Evolutionary conservation across 2,797 vertebrate genomes (phyloP).

Genomic region (Martes flavigula): DNA sequence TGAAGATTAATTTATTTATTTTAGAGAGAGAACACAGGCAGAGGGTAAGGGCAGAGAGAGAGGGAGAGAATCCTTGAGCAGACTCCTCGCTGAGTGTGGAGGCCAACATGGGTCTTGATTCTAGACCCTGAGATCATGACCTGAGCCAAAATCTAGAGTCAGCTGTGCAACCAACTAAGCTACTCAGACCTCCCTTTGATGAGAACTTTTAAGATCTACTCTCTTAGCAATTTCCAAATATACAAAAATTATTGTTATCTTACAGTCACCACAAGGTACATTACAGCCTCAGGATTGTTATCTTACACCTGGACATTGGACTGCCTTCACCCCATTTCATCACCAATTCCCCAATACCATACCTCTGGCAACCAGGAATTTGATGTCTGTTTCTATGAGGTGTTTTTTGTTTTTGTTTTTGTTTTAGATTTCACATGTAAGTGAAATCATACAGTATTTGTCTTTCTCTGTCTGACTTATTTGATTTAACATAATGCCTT

Average conservation of each 20-base stretch:
- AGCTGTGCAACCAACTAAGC: neutral
- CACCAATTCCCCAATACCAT: neutral
- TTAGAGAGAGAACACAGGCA: neutral
- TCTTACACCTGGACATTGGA: neutral
- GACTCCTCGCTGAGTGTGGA: neutral
- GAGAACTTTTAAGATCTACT: neutral
- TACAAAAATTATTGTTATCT: neutral
- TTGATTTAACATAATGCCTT: neutral
- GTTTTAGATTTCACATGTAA: neutral
- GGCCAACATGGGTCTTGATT: neutral
- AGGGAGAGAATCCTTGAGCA: neutral
- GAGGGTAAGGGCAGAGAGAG: neutral
- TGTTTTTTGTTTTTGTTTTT: neutral
- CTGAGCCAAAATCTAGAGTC: neutral
- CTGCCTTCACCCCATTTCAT: neutral
- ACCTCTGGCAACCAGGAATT: neutral
- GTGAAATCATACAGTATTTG: neutral
- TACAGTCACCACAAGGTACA: neutral
- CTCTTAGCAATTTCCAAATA: neutral
- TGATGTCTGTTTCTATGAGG: neutral
- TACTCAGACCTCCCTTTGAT: neutral
- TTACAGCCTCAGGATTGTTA: neutral
- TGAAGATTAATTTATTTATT: too few species aligned
- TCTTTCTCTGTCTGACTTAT: neutral
- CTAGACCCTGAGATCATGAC: neutral